Percentiles rank a stretch among this genome's conserved stretches.
Evolutionary conservation across 2,113 vertebrate species (phyloP).

Genomic region (Hippopotamus amphibius): DNA sequence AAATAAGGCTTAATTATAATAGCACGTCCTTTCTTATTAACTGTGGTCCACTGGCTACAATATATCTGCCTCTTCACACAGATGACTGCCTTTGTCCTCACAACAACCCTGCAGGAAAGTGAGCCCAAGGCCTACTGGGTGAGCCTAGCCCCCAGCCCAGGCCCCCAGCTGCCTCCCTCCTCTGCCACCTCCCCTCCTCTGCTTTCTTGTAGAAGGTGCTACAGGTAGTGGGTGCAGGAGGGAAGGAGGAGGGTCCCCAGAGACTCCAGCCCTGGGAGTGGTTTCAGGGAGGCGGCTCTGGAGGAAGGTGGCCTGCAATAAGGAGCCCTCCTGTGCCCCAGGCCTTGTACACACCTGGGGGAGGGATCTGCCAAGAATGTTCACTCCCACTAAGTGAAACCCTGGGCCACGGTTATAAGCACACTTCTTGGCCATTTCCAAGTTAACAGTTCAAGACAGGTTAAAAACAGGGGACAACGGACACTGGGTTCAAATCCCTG

Average conservation of each 20-base stretch:
- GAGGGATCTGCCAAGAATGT: not conserved
- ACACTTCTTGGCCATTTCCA: not conserved
- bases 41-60: too few relatives aligned
- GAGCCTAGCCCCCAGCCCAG: too few relatives aligned
- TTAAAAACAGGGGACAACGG: not conserved
- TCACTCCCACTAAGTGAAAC: not conserved
- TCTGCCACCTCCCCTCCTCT: not conserved
- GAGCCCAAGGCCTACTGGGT: not conserved
- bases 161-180: not conserved
- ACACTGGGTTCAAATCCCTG: not conserved
- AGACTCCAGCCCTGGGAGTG: not conserved
- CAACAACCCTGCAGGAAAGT: not conserved
- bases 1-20: not conserved
- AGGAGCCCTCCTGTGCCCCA: not conserved
- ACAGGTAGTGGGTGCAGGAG: not conserved
- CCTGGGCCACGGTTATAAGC: not conserved
- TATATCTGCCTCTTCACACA: not conserved
- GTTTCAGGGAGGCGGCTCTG: not conserved
- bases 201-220: not conserved
- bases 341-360: fast-evolving
- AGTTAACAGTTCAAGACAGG: not conserved
- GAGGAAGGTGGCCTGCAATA: not conserved
- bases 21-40: not conserved
- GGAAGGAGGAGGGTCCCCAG: not conserved
- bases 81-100: not conserved